Percentiles rank a stretch among this genome's conserved stretches.
phyloP scores from a whole-genome alignment of 2,888 invertebrate genomes.

The Bruchidius siliquastri region DNA sequence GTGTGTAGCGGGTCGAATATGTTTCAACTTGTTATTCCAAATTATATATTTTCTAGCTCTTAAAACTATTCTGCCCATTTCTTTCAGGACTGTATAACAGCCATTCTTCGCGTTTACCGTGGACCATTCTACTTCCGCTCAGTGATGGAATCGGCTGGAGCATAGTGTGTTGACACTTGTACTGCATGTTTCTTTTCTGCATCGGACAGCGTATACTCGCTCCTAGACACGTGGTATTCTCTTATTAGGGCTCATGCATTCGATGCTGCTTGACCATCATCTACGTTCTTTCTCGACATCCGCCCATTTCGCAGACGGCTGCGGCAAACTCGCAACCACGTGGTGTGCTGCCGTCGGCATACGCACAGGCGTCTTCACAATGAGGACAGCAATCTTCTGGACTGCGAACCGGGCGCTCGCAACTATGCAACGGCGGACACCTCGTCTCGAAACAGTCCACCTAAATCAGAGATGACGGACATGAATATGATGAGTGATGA shows the following conservation, averaged over 20 bases:
- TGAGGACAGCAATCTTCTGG: conserved; percentile 68
- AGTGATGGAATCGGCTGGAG: no score
- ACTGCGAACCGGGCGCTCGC: conserved; percentile 58
- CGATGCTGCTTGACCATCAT: not conserved
- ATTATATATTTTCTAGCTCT: no score
- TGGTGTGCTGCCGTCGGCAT: conserved; percentile 12
- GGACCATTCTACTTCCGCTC: not conserved
- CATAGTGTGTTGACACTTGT: no score
- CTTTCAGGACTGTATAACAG: no score
- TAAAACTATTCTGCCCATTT: no score
- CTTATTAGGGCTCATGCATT: not conserved
- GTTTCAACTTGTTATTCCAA: no score
- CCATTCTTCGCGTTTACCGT: not conserved
- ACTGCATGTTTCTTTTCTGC: not conserved
- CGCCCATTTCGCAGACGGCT: not conserved
- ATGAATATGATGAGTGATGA: conserved; percentile 38
- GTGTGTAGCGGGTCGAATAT: no score
- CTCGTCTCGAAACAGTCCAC: conserved; percentile 81
- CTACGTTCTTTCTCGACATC: not conserved
- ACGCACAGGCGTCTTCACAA: conserved; percentile 55
- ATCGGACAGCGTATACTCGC: not conserved
- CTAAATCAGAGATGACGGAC: not conserved
- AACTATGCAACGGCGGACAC: conserved; percentile 64
- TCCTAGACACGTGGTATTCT: not conserved
- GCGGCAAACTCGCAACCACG: not conserved